These are phyloP conservation scores for Drosophila teissieri DNA, from an alignment of 1,140 invertebrate genomes.

Conservation along the genomic window DNA sequence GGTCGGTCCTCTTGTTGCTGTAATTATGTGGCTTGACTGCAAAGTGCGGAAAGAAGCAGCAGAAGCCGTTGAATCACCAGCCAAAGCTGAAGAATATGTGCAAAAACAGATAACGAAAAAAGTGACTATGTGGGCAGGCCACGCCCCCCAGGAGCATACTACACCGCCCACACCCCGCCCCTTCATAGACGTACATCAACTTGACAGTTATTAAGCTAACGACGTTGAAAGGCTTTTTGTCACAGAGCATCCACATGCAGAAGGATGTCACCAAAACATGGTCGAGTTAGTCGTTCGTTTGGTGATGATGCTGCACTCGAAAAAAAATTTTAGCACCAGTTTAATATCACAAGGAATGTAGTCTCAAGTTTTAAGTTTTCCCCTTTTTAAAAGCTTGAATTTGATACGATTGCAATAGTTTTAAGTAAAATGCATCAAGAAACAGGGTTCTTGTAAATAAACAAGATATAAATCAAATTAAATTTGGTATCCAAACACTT, in stretches of 20 bases:
- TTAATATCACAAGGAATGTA: neutral
- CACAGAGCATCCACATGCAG: conserved; percentile 25
- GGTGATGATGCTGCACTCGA: neutral
- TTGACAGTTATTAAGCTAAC: conserved; percentile 81
- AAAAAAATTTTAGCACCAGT: neutral
- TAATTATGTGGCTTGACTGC: conserved; percentile 72
- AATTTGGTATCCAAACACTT: too few species aligned
- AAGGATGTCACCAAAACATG: neutral
- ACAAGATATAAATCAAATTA: too few species aligned
- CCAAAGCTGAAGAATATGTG: conserved; percentile 23
- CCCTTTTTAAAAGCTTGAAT: too few species aligned
- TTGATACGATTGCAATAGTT: too few species aligned
- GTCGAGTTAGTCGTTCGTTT: neutral
- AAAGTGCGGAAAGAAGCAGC: conserved; percentile 12
- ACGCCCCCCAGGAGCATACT: conserved; percentile 8
- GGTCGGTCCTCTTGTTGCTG: conserved; percentile 38
- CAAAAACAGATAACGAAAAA: conserved; percentile 8
- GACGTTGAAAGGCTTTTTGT: conserved; percentile 75
- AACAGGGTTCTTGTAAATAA: too few species aligned
- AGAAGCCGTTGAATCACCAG: conserved; percentile 4
- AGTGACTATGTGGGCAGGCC: conserved; percentile 18
- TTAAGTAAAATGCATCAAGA: too few species aligned
- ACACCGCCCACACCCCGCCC: neutral
- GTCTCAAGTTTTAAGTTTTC: too few species aligned
- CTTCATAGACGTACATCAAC: conserved; percentile 30